A percentile compares a stretch with the other conserved stretches of the same genome.
Conservation (phyloP, 2,113 vertebrate species). For the Porphyrio hochstetteri region DNA sequence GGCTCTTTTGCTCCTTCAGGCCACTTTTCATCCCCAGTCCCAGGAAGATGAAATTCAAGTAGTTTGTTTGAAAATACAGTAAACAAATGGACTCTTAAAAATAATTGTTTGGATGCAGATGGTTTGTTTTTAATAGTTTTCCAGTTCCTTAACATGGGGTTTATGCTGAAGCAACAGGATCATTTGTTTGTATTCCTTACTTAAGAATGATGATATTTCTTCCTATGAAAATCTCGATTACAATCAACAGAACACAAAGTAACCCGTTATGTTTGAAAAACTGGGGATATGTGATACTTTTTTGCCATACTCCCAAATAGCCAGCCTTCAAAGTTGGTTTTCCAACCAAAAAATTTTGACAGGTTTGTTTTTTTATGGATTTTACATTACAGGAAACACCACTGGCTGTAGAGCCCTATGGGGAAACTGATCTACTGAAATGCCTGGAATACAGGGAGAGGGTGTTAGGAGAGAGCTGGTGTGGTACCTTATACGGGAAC, state of each 20-base stretch:
- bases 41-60: not conserved
- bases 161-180: constrained; percentile 22
- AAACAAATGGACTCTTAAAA: constrained; percentile 38
- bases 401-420: not conserved
- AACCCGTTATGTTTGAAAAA: not conserved
- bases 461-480: not conserved
- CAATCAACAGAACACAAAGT: not conserved
- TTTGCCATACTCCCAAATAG: not conserved
- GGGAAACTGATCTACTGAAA: not conserved
- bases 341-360: not conserved
- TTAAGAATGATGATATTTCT: constrained; percentile 11
- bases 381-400: not conserved
- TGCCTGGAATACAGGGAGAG: not conserved
- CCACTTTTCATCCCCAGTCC: not conserved
- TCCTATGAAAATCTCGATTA: not conserved
- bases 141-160: not conserved
- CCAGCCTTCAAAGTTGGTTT: not conserved
- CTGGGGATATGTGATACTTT: not conserved
- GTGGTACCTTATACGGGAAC: rapidly evolving
- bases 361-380: not conserved
- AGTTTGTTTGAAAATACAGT: constrained; percentile 35
- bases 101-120: constrained; percentile 43
- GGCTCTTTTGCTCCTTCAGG: not conserved
- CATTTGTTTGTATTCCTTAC: constrained; percentile 47
- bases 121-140: constrained; percentile 42